Evolutionary conservation across 2,888 invertebrate species (phyloP).

Genomic region (Dryococelus australis): DNA sequence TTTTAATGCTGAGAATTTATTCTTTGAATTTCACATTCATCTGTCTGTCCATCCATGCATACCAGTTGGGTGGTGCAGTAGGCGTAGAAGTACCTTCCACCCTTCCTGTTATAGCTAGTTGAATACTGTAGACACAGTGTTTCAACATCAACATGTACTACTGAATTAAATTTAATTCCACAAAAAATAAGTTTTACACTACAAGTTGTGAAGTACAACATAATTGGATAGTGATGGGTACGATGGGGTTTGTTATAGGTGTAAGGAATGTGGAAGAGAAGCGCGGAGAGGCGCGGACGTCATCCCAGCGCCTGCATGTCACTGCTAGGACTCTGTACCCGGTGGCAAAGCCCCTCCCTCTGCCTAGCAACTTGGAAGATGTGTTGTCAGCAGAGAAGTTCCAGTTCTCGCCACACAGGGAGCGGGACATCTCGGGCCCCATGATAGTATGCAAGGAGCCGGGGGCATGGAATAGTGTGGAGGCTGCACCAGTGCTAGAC

Average conservation of each 20-base stretch:
- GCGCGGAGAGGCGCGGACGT: background rate
- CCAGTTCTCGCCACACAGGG: slow-evolving; percentile 69
- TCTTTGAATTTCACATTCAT: no score
- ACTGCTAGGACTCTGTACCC: slow-evolving; percentile 63
- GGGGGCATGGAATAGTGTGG: slow-evolving; percentile 39
- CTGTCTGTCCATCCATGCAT: no score
- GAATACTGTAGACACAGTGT: background rate
- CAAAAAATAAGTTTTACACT: background rate
- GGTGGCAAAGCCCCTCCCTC: slow-evolving; percentile 62
- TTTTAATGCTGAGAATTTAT: no score
- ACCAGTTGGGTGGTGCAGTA: no score
- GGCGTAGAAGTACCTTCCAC: no score
- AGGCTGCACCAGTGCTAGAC: slow-evolving; percentile 54
- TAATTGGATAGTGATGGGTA: no score
- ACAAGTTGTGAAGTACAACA: background rate
- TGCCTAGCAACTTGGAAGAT: slow-evolving; percentile 69
- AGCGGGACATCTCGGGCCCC: slow-evolving; percentile 70
- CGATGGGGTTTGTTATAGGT: background rate
- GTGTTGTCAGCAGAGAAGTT: slow-evolving; percentile 71
- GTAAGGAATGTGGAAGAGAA: background rate
- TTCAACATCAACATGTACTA: background rate
- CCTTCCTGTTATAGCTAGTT: no score
- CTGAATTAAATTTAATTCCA: background rate
- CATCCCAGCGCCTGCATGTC: slow-evolving; percentile 56
- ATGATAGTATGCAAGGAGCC: slow-evolving; percentile 61